Percentiles rank a stretch among this genome's conserved stretches.
phyloP scores from a whole-genome alignment of 2,888 invertebrate genomes.

The Euplexia lucipara region DNA sequence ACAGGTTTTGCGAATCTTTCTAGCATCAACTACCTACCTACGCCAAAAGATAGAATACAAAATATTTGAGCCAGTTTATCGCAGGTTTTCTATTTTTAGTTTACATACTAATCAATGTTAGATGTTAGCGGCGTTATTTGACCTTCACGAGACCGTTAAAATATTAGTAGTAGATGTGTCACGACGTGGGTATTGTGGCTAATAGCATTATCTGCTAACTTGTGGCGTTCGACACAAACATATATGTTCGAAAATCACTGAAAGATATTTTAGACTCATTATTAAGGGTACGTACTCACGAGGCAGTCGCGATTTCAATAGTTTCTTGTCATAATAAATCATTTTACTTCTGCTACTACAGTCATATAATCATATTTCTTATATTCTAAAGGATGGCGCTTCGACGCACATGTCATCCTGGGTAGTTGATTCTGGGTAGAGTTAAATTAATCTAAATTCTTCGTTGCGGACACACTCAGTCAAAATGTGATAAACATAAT shows the following conservation, averaged over 20 bases:
- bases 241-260: slow-evolving; percentile 2
- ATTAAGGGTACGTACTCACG: not conserved
- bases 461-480: too few species aligned
- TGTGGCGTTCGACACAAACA: not conserved
- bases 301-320: not conserved
- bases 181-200: not conserved
- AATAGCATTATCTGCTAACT: slow-evolving; percentile 21
- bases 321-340: too few species aligned
- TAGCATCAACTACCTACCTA: not conserved
- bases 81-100: not conserved
- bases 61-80: slow-evolving; percentile 1
- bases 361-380: too few species aligned
- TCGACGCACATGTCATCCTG: too few species aligned
- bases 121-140: slow-evolving; percentile 5
- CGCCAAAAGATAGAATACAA: not conserved
- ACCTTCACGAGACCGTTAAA: slow-evolving; percentile 6
- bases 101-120: too few species aligned
- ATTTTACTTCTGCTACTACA: too few species aligned
- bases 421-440: too few species aligned
- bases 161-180: slow-evolving; percentile 10
- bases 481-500: too few species aligned
- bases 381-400: too few species aligned
- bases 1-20: not conserved
- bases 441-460: too few species aligned
- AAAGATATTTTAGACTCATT: not conserved